Evolutionary conservation across 2,113 vertebrate genomes (phyloP), one percentile per base, ranked within the genome.

Genomic region (Charadrius vociferus): DNA sequence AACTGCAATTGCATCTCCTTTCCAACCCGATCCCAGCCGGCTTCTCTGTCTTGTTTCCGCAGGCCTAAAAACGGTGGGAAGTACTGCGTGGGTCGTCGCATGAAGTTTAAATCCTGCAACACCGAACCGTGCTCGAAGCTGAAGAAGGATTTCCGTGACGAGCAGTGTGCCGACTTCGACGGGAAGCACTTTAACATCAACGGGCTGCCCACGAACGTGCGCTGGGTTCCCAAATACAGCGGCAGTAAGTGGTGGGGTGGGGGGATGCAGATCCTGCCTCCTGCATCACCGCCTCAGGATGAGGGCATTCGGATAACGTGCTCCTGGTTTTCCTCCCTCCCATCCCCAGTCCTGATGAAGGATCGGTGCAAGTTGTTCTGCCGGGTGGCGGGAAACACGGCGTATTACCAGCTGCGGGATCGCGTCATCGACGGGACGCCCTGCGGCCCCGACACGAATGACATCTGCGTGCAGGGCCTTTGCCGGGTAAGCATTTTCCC

Each of bases 111-210:
- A 85, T 99, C 99, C 81, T 99, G 99, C 96, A 99, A 99, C 98
- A 99, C 99, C 0, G 99, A 99, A 67, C 99, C 99, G 0, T 99
- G 99, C 98, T 98, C 98, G 3, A 99, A 99, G 96, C 98, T 99
- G 98, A 99, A 98, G 97, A 98, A 98, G 62, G 99, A 99, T 97
- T 99, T 99, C 98, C 98, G 99, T 37, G 99, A 99, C 3, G 99
- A 99, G 79, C 99, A 99, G 84, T 99, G 99, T 1, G 98, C 99
- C 0, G 97, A 98, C 45, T 99, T 99, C 3, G 99, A 99, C 0
- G 99, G 99, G 92, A 99, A 99, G 65, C 99, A 99, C 97, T 99
- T 99, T 81, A 99, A 99, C 98, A 99, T 99, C 98, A 99, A 99
- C 14, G 99, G 99, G 90, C 99, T 99, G 98, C 99, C 99, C 97